Evolutionary conservation across 2,797 vertebrate genomes (phyloP), one percentile per base, ranked within the genome.

Genomic region (Characodon lateralis): DNA sequence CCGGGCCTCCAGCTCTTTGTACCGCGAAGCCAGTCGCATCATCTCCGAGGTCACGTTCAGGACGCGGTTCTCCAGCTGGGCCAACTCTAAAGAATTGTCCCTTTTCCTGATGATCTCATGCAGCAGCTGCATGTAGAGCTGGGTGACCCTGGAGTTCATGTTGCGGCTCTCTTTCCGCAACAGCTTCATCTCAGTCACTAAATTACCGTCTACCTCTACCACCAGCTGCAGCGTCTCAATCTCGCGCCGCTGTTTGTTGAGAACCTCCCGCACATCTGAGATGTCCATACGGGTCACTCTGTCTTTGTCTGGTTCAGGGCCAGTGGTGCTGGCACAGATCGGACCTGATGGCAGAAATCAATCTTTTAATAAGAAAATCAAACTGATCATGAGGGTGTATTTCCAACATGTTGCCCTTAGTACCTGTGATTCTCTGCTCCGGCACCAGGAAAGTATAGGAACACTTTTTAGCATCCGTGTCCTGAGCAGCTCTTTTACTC

Each of bases 71-170:
- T 99, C 98, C 93, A 99, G 83, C 91, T 99, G 97, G 77, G 97
- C 98, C 28, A 99, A 94, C 92, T 99, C 98, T 6, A 99, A 95
- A 0, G 98, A 97, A 88, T 99, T 99, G 89, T 99, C 98, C 24
- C 98, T 94, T 81, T 99, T 99, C 22, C 98, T 96, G 82, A 99
- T 99, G 70, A 99, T 99, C 95, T 99, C 98, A 6, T 99, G 98
- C 82, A 99, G 84, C 80, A 99, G 96, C 78, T 99, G 98, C 98
- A 99, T 99, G 28, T 99, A 99, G 82, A 99, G 97, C 24, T 99
- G 98, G 3, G 98, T 99, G 50, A 99, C 98, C 0, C 98, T 96
- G 0, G 98, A 99, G 94, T 99, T 99, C 98, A 99, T 99, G 91
- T 99, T 99, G 0, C 98, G 96, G 73, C 98, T 99, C 90, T 99